Conservation (phyloP, 2,888 invertebrate genomes). For the Sussaba pulchella region DNA sequence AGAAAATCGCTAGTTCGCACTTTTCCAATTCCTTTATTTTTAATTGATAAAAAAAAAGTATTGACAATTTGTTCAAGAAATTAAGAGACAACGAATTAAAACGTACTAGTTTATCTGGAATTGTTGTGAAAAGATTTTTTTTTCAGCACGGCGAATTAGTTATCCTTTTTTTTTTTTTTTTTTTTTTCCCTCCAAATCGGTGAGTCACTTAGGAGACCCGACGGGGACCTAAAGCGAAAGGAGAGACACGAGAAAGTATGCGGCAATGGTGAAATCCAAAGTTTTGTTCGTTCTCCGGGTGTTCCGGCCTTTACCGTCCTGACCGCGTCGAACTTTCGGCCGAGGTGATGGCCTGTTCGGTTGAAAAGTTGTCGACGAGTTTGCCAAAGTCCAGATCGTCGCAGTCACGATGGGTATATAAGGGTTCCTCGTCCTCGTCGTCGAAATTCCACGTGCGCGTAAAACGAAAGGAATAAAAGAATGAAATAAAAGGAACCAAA, state of each 20-base stretch:
- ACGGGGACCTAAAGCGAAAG: conserved; percentile 26
- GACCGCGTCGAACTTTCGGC: conserved; percentile 49
- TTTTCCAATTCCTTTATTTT: too few relatives aligned
- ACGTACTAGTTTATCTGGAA: too few relatives aligned
- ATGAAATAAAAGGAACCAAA: not conserved
- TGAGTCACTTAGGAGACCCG: conserved; percentile 23
- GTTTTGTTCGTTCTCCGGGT: conserved; percentile 21
- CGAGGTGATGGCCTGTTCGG: conserved; percentile 34
- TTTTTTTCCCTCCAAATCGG: conserved; percentile 2
- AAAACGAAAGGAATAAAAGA: not conserved
- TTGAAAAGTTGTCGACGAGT: conserved; percentile 59
- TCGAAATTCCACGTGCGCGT: conserved; percentile 1
- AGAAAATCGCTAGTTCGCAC: too few relatives aligned
- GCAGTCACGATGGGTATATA: not conserved
- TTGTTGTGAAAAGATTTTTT: not conserved
- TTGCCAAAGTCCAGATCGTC: conserved; percentile 38
- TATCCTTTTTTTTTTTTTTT: not conserved
- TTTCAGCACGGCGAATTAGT: not conserved
- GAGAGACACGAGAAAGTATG: conserved; percentile 20
- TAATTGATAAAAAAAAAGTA: too few relatives aligned
- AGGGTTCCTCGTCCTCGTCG: not conserved
- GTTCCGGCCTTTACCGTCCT: conserved; percentile 21
- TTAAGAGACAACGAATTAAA: too few relatives aligned
- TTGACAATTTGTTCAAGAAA: too few relatives aligned
- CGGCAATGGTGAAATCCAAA: conserved; percentile 30